Evolutionary conservation across 2,888 invertebrate genomes (phyloP).

Genomic region (Drosophila siamana): DNA sequence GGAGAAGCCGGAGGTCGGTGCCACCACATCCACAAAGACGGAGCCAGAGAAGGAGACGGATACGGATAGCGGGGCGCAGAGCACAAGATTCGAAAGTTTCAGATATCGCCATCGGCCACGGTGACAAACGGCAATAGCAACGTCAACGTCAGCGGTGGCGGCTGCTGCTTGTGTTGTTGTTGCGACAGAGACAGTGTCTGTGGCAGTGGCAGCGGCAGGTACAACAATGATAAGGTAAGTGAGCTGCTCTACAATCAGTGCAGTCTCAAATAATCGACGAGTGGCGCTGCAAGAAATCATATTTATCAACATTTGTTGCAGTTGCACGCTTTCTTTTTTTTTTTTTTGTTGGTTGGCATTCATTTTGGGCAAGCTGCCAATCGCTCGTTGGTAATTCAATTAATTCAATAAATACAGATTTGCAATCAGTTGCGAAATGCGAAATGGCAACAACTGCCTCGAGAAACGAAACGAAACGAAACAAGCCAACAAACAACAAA

Average conservation of each 20-base stretch:
- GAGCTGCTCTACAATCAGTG: conserved; percentile 8
- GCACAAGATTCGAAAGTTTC: conserved; percentile 9
- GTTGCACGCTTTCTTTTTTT: background rate
- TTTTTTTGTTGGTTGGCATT: background rate
- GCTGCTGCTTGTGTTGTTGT: conserved; percentile 43
- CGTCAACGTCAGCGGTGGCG: conserved; percentile 23
- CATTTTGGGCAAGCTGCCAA: conserved; percentile 4
- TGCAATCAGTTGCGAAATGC: conserved; percentile 28
- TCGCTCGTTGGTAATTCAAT: conserved; percentile 38
- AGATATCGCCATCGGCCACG: conserved; percentile 35
- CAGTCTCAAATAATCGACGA: too few species aligned
- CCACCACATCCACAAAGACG: conserved; percentile 37
- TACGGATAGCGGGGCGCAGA: conserved; percentile 8
- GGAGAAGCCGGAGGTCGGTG: conserved; percentile 29
- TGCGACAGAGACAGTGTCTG: conserved; percentile 27
- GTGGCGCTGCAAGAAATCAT: too few species aligned
- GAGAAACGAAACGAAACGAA: conserved; percentile 23
- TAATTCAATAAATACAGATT: conserved; percentile 39
- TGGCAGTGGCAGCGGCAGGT: conserved; percentile 45
- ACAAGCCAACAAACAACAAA: background rate
- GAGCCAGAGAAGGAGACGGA: conserved; percentile 30
- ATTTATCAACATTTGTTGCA: conserved; percentile 9
- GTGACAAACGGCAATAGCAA: conserved; percentile 55
- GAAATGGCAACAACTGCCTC: conserved; percentile 37
- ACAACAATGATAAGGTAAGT: conserved; percentile 70